phyloP scores from a whole-genome alignment of 2,113 vertebrate genomes.

The Laticauda laticaudata region DNA sequence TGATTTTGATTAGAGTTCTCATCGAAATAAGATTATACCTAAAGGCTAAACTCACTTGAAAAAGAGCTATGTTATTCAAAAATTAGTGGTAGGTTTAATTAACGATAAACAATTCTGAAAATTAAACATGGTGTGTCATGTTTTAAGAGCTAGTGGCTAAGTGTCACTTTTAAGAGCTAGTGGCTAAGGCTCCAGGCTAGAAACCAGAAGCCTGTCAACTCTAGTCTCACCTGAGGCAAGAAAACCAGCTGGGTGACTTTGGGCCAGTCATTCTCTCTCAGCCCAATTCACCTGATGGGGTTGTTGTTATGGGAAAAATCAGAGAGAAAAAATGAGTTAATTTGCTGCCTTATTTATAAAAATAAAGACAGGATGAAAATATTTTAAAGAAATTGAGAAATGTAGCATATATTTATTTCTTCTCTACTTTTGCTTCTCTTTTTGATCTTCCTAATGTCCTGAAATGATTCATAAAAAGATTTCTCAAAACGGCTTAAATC shows the following conservation, averaged over 20 bases:
- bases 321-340: not conserved
- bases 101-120: not conserved
- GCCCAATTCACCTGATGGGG: not conserved
- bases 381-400: not conserved
- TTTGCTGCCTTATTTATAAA: not conserved
- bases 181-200: not conserved
- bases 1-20: not conserved
- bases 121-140: not conserved
- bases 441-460: not conserved
- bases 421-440: not conserved
- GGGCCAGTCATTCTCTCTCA: not conserved
- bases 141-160: not conserved
- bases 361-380: not conserved
- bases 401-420: not conserved
- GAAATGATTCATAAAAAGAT: not conserved
- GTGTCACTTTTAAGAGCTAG: not conserved
- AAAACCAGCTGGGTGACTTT: not conserved
- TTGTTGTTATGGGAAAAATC: not conserved
- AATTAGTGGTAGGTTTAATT: not conserved
- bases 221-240: not conserved
- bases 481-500: not conserved
- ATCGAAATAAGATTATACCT: not conserved
- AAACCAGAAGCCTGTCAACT: not conserved
- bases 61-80: not conserved
- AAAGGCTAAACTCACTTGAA: not conserved